These are phyloP conservation scores for Phymatocera aterrima DNA, from an alignment of 2,888 invertebrate genomes.

Conservation along the genomic window DNA sequence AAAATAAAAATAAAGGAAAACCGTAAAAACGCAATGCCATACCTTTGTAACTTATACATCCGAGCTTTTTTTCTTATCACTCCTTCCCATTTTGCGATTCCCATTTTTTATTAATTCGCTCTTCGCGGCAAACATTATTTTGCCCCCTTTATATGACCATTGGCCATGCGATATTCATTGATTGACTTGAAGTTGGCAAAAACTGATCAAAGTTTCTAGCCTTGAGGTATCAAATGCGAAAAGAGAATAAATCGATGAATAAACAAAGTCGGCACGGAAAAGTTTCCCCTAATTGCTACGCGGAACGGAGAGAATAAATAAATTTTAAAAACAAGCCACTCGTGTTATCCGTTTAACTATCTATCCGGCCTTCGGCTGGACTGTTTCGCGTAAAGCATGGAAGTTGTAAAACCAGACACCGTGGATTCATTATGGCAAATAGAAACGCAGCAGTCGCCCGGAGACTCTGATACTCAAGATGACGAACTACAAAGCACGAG, in stretches of 20 bases:
- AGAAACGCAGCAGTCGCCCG: not conserved
- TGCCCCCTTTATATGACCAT: too few relatives aligned
- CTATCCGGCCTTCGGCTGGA: not conserved
- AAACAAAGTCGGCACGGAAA: too few relatives aligned
- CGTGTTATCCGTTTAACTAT: too few relatives aligned
- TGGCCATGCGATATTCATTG: too few relatives aligned
- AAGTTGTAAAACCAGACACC: not conserved
- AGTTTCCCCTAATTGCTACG: too few relatives aligned
- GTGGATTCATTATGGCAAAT: not conserved
- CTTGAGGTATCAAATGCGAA: too few relatives aligned
- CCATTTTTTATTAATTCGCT: too few relatives aligned
- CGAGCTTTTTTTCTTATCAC: not conserved
- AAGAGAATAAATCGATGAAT: too few relatives aligned
- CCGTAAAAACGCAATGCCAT: not conserved
- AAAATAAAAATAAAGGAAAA: not conserved
- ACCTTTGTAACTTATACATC: not conserved
- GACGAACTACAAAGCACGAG: not conserved
- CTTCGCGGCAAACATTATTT: too few relatives aligned
- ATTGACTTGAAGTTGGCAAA: too few relatives aligned
- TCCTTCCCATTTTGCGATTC: not conserved
- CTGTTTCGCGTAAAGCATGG: not conserved
- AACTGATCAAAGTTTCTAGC: too few relatives aligned
- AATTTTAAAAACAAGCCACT: not conserved
- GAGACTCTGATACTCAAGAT: not conserved
- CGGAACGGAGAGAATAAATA: not conserved